A percentile compares a stretch with the other conserved stretches of the same genome.
Evolutionary conservation across 2,888 invertebrate species (phyloP).

Genomic region (Cheilosia urbana): DNA sequence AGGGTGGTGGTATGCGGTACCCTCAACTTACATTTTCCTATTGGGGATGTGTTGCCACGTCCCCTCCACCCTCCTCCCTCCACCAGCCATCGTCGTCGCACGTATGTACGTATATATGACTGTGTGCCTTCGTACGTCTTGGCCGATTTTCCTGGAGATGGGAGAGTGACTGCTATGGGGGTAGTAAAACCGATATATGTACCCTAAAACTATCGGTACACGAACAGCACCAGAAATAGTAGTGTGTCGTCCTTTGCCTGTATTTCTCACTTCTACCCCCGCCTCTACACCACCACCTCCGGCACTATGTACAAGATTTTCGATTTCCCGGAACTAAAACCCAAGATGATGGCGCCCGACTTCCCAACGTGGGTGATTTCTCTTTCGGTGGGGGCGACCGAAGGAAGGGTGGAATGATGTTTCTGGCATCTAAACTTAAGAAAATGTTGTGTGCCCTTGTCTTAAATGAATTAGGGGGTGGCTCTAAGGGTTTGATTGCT

Average conservation of each 20-base stretch:
- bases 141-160: conserved; percentile 64
- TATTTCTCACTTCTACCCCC: conserved; percentile 41
- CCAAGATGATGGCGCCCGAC: conserved; percentile 69
- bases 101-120: conserved; percentile 22
- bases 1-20: conserved; percentile 16
- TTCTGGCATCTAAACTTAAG: conserved; percentile 76
- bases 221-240: conserved; percentile 62
- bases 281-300: conserved; percentile 42
- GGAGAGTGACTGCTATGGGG: conserved; percentile 59
- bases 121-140: conserved; percentile 60
- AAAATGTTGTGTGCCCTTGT: conserved; percentile 76
- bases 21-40: conserved; percentile 74
- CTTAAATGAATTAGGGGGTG: conserved; percentile 75
- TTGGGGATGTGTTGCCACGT: conserved; percentile 65
- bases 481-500: conserved; percentile 75
- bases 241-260: conserved; percentile 68
- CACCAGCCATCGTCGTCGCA: not conserved
- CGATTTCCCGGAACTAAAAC: conserved; percentile 73
- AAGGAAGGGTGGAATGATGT: conserved; percentile 64
- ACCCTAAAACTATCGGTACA: conserved; percentile 75
- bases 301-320: conserved; percentile 72
- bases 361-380: conserved; percentile 41
- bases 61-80: conserved; percentile 19
- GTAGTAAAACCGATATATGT: conserved; percentile 74
- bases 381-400: conserved; percentile 3